Base-by-base conservation (phyloP, 2,888 invertebrate species). In the Amiota minor region DNA sequence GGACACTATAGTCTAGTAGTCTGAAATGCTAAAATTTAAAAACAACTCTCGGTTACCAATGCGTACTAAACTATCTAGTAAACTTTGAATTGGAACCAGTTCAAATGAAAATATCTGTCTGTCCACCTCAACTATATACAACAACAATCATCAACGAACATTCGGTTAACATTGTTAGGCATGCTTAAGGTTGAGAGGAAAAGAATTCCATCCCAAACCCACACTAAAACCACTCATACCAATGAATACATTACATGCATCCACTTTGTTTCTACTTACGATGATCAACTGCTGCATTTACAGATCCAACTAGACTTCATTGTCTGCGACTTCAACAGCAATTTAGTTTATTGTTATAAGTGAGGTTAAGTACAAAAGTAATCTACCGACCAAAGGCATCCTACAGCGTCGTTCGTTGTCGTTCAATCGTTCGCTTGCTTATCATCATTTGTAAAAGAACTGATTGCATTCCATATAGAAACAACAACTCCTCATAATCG, bases 271-370 rank as follows among this genome's bases (percentile, higher is more conserved):
- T 59, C 59, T n/a, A 23, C 59, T 47, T 18, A 23, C 70, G 45
- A 35, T 47, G 78, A 72, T 70, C 75, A 76, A 78, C 70, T 84
- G 84, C 70, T 18, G 20, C 53, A 70, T 16, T 16, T 12, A 65
- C 65, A 23, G n/a, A n/a, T 35, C 6, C 35, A 50, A 50, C 53
- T 9, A n/a, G 53, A 50, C 14, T 50, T n/a, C 53, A 50, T n/a
- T n/a, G n/a, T 18, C 59, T 59, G n/a, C 18, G 20, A 18, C 59
- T 20, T 20, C 59, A 18, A 20, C 64, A 64, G 75, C 82, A 88
- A 86, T 87, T 87, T 86, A 79, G 81, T 85, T 87, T 84, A 87
- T 87, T 87, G 87, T 86, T 87, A 81, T 80, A 87, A 85, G 84
- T 86, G 86, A 81, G 80, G 83, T 84, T 86, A 84, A 86, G 81